A percentile compares a stretch with the other conserved stretches of the same genome.
Conservation (phyloP, 64 coral and sea anemone genomes). For the Montipora foliosa region DNA sequence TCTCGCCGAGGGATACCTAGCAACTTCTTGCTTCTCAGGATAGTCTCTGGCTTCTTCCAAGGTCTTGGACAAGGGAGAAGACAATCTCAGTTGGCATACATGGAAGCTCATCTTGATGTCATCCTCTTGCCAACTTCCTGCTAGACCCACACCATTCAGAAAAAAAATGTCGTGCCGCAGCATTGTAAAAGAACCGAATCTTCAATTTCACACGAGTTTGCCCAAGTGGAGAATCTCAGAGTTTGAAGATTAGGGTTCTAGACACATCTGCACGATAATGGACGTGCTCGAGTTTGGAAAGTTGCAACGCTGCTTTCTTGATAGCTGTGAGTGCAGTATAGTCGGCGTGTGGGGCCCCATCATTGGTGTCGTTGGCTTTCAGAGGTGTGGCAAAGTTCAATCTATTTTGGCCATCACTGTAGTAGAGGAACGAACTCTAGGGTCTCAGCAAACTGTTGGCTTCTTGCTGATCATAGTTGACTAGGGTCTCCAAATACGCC, state of each 20-base stretch:
- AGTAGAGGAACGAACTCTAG: neutral
- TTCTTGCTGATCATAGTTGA: conserved; percentile 35
- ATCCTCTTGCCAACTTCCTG: neutral
- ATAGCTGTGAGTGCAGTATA: neutral
- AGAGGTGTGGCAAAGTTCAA: neutral
- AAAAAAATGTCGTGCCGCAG: neutral
- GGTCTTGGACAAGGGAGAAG: neutral
- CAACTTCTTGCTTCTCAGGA: no score
- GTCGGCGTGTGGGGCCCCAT: neutral
- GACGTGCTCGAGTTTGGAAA: neutral
- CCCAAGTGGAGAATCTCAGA: no score
- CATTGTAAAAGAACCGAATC: neutral
- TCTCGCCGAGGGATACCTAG: no score
- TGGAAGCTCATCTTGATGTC: neutral
- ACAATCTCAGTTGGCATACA: neutral
- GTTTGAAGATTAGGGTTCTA: no score
- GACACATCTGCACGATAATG: no score
- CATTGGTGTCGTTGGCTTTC: neutral
- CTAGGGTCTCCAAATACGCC: conserved; percentile 1
- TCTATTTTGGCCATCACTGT: neutral
- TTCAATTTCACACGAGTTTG: neutral
- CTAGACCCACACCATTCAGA: neutral
- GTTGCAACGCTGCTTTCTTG: neutral
- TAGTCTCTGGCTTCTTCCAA: no score
- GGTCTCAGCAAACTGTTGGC: neutral